Evolutionary conservation across 2,797 vertebrate genomes (phyloP), one percentile per base, ranked within the genome.

Genomic region (Fistularia commersonii): DNA sequence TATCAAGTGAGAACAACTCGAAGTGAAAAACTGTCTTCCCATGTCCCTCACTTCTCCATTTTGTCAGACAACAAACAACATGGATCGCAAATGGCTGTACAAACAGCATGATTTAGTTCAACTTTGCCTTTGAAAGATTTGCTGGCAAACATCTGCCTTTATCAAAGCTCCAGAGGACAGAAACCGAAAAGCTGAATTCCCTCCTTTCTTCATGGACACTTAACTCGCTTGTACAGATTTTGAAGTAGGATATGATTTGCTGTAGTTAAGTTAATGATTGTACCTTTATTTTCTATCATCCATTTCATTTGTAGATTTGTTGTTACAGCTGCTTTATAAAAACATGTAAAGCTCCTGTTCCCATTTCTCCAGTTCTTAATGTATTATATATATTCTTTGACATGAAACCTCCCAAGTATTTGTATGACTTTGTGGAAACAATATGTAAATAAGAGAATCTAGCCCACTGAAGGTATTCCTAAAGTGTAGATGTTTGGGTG

Each of bases 1-100:
- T 89, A 96, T 99, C 89, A 99, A 98, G 86, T 99, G 88, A 97
- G 71, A 78, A 66, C 11, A 33, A 10, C 32, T 51, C 70, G 71
- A 68, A 80, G 57, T 55, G 54, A 75, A 64, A 73, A 69, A 71
- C 76, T 63, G 82, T 87, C 82, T 83, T 88, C 83, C 74, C 62
- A 13, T 37, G 10, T 54, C 60, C 41, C 44, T 41, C 49, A 32
- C 61, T 61, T 65, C 48, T 72, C 48, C 51, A 61, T 43, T 65
- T 48, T 72, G 67, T 55, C 64, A 45, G 57, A 23, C 23, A 2
- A 23, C 45, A 74, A 59, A 63, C 9, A 38, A 69, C 45, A 62
- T 55, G 53, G 65, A 74, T n/a, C 45, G 50, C 64, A 59, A 66
- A 48, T 66, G 55, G 66, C 81, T 83, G 80, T 81, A 87, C 48